Base-by-base conservation (phyloP, 1,140 invertebrate genomes). In the Eueides isabella region DNA sequence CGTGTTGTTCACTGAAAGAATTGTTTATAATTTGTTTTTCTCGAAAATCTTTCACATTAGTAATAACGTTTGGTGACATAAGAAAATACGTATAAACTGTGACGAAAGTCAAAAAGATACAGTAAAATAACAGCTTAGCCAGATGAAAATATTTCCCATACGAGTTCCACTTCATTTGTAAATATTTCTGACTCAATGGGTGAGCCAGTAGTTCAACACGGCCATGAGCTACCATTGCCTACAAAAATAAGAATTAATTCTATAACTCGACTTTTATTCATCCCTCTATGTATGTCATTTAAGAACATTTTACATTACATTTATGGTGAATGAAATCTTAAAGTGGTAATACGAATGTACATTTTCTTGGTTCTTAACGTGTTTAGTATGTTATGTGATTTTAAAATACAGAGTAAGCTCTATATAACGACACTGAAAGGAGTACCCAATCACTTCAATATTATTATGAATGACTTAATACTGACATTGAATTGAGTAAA, bases 161-260 rank as follows among this genome's bases (percentile, higher is more conserved):
- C 0, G 96, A 96, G 85, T 97, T 96, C 97, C 97, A 97, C 92
- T 97, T 97, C 96, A 97, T 97, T 90, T 97, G 96, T 31, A 97
- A 88, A 87, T 97, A 97, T 91, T 97, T 97, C 84, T 97, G 96
- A 77, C 96, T 97, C 3, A 97, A 86, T 1, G 97, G 96, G 93
- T 97, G 97, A 35, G 96, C 96, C 38, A 97, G 86, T 11, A 97
- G 89, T 85, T 97, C 97, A 2, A 97, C 96, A 74, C 97, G 92
- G 14, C 96, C 96, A 85, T 97, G 96, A 12, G 94, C 94, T 1
- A 97, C 97, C 97, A 97, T 97, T 33, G 96, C 96, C 96, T 97
- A 83, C 65, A 90, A 89, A 67, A 41, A 23, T 55, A 11, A 55
- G 48, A 55, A 48, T 19, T 38, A 16, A 38, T 38, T 14, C 35